Base-by-base conservation (phyloP, 2,888 invertebrate species). In the Bibio marci region DNA sequence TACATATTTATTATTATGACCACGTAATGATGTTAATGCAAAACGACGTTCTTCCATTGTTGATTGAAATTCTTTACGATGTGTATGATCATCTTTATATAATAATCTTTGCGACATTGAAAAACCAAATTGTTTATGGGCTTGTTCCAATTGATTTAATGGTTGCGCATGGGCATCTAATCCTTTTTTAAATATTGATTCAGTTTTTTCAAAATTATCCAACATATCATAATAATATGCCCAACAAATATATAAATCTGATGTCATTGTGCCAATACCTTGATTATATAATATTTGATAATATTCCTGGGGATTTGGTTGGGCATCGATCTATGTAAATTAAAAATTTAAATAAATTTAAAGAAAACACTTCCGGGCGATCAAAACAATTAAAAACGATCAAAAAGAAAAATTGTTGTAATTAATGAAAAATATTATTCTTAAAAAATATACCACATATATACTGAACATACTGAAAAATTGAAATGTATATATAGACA, bases 211-310 rank as follows among this genome's bases (percentile, higher is more conserved):
- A 50, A 73, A 77, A 64, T 91, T 86, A 19, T 80, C 80, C 35
- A 70, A 67, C 46, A 76, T 73, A 58, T 92, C 92, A 50, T 85
- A 75, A 50, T 83, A 81, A 54, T 80, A 81, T 0, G 92, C 85
- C 88, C 92, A 92, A 11, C 82, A 80, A 48, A 80, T 73, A 56
- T 91, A 94, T 54, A 91, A 78, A 49, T 80, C 77, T 1, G 90
- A 76, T 45, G 85, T 73, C 62, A 79, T 76, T 22, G 74, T 74
- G 22, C 90, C 90, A 48, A 91, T 73, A 26, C 81, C 82, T 55
- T 76, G 76, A 46, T 74, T 76, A 52, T 78, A 78, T 54, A 91
- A 66, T 59, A 80, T 76, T 55, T 81, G 78, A 61, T 81, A 92
- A 44, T 87, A 70, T 59, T 78, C 80, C 48, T 77, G 60, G 2